phyloP scores from a whole-genome alignment of 2,113 vertebrate species.

The Istiophorus platypterus region DNA sequence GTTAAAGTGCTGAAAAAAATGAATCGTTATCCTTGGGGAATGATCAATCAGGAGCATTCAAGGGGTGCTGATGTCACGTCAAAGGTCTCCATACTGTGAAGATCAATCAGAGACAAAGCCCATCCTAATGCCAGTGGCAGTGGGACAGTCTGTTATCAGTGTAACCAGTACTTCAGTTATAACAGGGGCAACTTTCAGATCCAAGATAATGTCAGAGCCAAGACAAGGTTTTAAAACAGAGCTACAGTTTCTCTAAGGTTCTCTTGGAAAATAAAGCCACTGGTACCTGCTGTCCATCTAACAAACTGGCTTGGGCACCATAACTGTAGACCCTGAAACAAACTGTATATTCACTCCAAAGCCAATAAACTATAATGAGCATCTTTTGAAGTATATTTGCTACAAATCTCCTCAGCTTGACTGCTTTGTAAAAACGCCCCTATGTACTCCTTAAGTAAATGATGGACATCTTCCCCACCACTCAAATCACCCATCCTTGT shows the following conservation, averaged over 20 bases:
- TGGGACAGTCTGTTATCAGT: constrained; percentile 62
- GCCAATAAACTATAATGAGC: constrained; percentile 26
- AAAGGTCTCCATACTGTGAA: constrained; percentile 42
- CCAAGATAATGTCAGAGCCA: constrained; percentile 59
- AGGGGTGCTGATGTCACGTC: constrained; percentile 34
- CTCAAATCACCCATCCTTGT: neutral
- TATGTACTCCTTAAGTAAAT: neutral
- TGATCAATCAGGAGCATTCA: constrained; percentile 63
- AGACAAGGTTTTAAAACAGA: constrained; percentile 46
- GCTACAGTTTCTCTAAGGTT: constrained; percentile 31
- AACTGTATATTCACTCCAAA: no score
- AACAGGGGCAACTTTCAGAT: constrained; percentile 54
- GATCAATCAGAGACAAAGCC: constrained; percentile 68
- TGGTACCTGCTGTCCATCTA: constrained; percentile 50
- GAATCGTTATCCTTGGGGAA: constrained; percentile 48
- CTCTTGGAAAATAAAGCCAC: constrained; percentile 56
- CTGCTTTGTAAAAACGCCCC: neutral
- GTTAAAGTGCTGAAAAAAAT: constrained; percentile 26
- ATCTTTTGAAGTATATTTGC: neutral
- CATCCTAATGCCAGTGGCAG: constrained; percentile 49
- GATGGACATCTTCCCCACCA: neutral
- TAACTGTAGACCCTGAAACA: constrained; percentile 29
- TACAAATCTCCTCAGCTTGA: constrained; percentile 8
- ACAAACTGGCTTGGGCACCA: constrained; percentile 43
- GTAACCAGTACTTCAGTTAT: constrained; percentile 65